phyloP scores from a whole-genome alignment of 2,113 vertebrate genomes.

The Dasyprocta punctata region DNA sequence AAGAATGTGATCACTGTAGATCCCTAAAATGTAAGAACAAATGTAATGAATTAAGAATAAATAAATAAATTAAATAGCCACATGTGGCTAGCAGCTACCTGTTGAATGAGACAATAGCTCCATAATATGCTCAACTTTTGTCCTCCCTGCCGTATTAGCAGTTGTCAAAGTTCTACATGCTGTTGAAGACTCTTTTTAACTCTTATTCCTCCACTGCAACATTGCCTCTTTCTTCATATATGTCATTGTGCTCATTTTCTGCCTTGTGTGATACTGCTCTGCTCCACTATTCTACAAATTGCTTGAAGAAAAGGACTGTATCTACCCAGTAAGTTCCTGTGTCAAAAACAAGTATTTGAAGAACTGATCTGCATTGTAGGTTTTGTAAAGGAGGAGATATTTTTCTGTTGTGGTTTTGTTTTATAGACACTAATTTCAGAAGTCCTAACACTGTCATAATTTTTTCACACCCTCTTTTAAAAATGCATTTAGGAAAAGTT shows the following conservation, averaged over 20 bases:
- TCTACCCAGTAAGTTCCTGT: not conserved
- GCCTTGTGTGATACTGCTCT: not conserved
- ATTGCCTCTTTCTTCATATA: not conserved
- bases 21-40: not conserved
- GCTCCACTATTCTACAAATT: not conserved
- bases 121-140: not conserved
- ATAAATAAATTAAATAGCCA: not conserved
- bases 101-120: not conserved
- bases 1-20: not conserved
- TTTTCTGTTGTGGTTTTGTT: not conserved
- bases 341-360: not conserved
- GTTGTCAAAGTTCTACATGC: not conserved
- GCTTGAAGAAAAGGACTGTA: not conserved
- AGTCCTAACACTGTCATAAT: not conserved
- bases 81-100: not conserved
- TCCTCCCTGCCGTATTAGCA: not conserved
- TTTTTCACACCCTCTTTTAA: not conserved
- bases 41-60: not conserved
- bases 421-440: not conserved
- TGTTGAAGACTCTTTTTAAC: not conserved
- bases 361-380: not conserved
- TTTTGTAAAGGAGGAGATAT: not conserved
- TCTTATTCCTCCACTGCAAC: not conserved
- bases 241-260: not conserved
- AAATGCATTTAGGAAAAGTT: slow-evolving; percentile 11